These are phyloP conservation scores for Ceyx cyanopectus DNA, from an alignment of 2,113 vertebrate species.

Conservation along the genomic window DNA sequence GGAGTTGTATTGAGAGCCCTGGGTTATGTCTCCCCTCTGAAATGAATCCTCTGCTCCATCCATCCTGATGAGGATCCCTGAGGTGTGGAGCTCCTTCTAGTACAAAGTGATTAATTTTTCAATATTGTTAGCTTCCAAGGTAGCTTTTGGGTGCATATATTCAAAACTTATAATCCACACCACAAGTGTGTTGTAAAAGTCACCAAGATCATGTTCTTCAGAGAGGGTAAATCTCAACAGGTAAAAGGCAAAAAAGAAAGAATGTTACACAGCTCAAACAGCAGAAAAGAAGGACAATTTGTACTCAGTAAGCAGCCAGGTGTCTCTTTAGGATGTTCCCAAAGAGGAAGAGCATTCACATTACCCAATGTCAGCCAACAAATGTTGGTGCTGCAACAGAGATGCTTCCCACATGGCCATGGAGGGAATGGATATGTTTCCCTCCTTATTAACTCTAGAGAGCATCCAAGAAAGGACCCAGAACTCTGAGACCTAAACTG, in stretches of 20 bases:
- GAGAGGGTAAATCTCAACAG: not conserved
- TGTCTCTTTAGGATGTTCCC: not conserved
- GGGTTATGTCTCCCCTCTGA: not conserved
- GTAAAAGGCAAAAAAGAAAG: not conserved
- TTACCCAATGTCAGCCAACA: not conserved
- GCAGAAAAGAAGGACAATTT: not conserved
- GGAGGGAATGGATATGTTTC: not conserved
- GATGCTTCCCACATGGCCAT: not conserved
- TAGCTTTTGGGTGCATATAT: not conserved
- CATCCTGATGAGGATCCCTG: not conserved
- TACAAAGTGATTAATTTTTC: constrained; percentile 2
- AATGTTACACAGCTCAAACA: not conserved
- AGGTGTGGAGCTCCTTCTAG: constrained; percentile 11
- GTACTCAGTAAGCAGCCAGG: not conserved
- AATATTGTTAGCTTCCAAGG: not conserved
- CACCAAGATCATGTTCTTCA: not conserved
- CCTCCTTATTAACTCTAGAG: not conserved
- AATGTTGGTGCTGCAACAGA: not conserved
- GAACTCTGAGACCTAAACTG: not conserved
- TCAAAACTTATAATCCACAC: not conserved
- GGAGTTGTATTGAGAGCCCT: not conserved
- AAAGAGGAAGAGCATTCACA: not conserved
- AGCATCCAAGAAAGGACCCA: not conserved
- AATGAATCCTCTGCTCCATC: not conserved
- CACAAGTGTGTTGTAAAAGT: not conserved